phyloP scores from a whole-genome alignment of 64 coral and sea anemone species.

The Trachythela sp. region DNA sequence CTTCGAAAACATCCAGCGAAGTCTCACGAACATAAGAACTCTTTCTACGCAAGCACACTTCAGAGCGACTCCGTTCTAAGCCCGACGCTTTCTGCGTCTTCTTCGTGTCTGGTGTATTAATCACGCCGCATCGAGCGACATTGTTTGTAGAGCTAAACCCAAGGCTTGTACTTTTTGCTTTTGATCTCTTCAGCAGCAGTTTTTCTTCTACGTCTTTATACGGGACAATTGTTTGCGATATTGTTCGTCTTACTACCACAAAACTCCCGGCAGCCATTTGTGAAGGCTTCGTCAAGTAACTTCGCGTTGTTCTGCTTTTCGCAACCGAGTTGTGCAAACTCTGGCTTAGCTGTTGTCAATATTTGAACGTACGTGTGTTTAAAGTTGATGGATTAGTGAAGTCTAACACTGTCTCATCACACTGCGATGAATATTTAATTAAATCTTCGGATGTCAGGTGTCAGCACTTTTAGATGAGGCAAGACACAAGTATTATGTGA shows the following conservation, averaged over 20 bases:
- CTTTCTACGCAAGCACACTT: background rate
- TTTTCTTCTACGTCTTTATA: background rate
- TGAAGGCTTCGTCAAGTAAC: background rate
- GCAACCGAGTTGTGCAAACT: background rate
- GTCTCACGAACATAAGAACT: background rate
- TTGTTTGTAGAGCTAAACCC: background rate
- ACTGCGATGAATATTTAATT: background rate
- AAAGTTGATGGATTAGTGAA: background rate
- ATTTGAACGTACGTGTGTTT: background rate
- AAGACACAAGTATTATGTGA: background rate
- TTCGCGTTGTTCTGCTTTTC: background rate
- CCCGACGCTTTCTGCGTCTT: background rate
- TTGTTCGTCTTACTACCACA: slow-evolving; percentile 7
- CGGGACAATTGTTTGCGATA: slow-evolving; percentile 5
- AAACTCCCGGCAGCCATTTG: background rate
- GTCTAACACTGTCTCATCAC: background rate
- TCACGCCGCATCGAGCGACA: background rate
- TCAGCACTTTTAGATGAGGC: background rate
- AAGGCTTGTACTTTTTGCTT: background rate
- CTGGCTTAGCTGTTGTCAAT: background rate
- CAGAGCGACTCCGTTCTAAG: background rate
- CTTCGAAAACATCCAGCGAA: background rate
- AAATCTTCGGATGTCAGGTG: background rate
- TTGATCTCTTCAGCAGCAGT: background rate
- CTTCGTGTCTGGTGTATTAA: background rate